Conservation (phyloP, 2,113 vertebrate genomes). For the Nothocercus julius region DNA sequence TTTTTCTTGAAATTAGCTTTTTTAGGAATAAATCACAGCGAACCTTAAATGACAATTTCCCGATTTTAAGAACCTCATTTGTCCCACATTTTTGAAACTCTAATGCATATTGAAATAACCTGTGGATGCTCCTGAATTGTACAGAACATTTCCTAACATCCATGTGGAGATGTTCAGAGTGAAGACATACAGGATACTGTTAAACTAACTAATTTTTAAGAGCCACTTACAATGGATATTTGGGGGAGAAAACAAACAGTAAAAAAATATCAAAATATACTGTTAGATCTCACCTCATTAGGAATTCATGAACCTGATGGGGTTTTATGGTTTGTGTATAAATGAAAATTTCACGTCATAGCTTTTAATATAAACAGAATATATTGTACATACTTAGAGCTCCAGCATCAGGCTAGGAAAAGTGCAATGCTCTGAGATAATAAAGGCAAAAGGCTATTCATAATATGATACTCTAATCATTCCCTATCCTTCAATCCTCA, state of each 20-base stretch:
- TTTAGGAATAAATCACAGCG: slow-evolving; percentile 10
- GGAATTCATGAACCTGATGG: slow-evolving; percentile 78
- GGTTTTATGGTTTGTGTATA: slow-evolving; percentile 75
- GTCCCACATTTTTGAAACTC: slow-evolving; percentile 40
- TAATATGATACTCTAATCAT: slow-evolving; percentile 3
- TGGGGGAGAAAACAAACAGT: slow-evolving; percentile 65
- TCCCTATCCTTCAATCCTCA: neutral
- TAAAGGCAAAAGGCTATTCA: slow-evolving; percentile 47
- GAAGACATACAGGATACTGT: slow-evolving; percentile 14
- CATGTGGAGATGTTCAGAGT: neutral
- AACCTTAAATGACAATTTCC: slow-evolving; percentile 29
- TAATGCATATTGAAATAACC: neutral
- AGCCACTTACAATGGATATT: slow-evolving; percentile 50
- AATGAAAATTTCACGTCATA: slow-evolving; percentile 79
- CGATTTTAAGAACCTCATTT: slow-evolving; percentile 53
- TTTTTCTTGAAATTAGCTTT: neutral
- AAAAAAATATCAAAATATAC: slow-evolving; percentile 64
- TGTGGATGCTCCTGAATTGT: slow-evolving; percentile 24
- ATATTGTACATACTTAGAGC: slow-evolving; percentile 39
- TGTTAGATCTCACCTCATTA: slow-evolving; percentile 66
- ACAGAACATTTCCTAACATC: slow-evolving; percentile 24
- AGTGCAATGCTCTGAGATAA: slow-evolving; percentile 6
- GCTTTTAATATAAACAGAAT: slow-evolving; percentile 75
- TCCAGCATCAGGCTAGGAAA: neutral
- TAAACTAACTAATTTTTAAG: slow-evolving; percentile 41